Percentiles rank a stretch among this genome's conserved stretches.
Conservation (phyloP, 2,113 vertebrate genomes). For the Bufo gargarizans region DNA sequence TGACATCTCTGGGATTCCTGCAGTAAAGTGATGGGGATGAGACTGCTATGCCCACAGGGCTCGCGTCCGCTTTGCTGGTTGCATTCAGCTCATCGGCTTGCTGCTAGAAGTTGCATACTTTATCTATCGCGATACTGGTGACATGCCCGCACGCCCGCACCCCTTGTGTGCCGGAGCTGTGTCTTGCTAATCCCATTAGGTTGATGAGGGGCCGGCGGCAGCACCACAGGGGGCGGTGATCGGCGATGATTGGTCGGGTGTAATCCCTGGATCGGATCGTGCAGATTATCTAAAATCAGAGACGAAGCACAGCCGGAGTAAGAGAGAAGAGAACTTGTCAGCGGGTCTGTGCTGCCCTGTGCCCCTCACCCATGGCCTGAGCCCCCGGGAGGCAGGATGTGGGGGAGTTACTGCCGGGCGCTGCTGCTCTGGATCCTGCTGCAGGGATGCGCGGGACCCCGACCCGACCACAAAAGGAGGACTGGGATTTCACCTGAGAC, state of each 20-base stretch:
- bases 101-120: no score
- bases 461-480: neutral
- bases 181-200: neutral
- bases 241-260: conserved; percentile 11
- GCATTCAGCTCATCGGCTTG: no score
- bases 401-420: neutral
- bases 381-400: neutral
- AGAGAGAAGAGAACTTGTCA: neutral
- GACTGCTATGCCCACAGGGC: no score
- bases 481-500: neutral
- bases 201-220: neutral
- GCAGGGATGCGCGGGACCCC: neutral
- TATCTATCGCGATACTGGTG: neutral
- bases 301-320: neutral
- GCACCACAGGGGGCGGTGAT: conserved; percentile 2
- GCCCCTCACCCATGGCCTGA: neutral
- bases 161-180: neutral
- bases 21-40: no score
- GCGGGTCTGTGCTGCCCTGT: neutral
- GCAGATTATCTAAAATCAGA: conserved; percentile 48
- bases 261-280: conserved; percentile 39
- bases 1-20: no score
- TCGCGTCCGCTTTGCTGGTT: no score
- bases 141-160: neutral
- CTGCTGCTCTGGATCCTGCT: neutral